These are phyloP conservation scores for Dryoscopus gambensis DNA, from an alignment of 2,113 vertebrate genomes.

Conservation along the genomic window DNA sequence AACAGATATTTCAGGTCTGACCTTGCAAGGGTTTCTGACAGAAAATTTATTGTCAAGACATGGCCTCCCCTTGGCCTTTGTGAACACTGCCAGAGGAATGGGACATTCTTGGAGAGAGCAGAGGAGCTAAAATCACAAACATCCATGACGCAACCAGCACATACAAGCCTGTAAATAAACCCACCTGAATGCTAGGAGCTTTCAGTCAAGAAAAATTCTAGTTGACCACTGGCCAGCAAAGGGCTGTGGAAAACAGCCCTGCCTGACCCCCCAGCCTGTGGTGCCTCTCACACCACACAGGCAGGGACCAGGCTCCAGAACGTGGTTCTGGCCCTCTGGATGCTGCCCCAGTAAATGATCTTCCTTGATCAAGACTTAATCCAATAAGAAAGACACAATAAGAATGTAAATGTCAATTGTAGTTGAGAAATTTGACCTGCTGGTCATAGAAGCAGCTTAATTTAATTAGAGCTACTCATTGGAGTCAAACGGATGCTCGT, in stretches of 20 bases:
- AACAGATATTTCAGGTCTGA: background rate
- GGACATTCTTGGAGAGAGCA: background rate
- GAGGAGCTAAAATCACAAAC: background rate
- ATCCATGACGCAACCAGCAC: background rate
- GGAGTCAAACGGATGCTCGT: constrained; percentile 4
- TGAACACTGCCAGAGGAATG: background rate
- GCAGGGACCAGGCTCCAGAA: background rate
- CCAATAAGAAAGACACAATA: constrained; percentile 36
- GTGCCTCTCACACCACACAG: background rate
- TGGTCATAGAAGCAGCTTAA: constrained; percentile 21
- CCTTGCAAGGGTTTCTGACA: background rate
- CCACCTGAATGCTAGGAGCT: background rate
- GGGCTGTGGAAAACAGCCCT: background rate
- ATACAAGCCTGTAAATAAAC: background rate
- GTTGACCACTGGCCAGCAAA: background rate
- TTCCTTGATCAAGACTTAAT: constrained; percentile 45
- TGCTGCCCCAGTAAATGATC: constrained; percentile 25
- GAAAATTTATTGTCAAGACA: background rate
- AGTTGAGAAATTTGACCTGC: constrained; percentile 44
- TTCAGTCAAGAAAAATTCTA: background rate
- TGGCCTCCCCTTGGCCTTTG: constrained; percentile 10
- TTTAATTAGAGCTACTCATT: constrained; percentile 15
- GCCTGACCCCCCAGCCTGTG: background rate
- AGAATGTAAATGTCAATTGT: constrained; percentile 56
- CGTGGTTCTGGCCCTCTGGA: background rate